Conservation (phyloP, 2,797 vertebrate genomes). For the Choloepus didactylus region DNA sequence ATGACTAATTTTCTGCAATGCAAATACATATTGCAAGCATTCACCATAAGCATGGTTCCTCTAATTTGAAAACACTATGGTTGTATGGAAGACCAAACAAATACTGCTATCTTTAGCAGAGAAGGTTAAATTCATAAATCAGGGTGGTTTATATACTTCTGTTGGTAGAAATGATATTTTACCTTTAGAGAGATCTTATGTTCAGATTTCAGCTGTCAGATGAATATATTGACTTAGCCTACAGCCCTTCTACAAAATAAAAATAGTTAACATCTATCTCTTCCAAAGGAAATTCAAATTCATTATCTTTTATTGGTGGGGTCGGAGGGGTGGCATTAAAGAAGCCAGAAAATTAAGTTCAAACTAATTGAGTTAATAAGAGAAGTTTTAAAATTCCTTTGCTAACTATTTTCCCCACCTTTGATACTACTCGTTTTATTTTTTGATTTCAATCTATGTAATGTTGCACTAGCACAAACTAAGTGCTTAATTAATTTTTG, state of each 20-base stretch:
- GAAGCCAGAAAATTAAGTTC: not conserved
- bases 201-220: slow-evolving; percentile 32
- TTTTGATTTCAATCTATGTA: slow-evolving; percentile 12
- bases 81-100: not conserved
- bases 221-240: slow-evolving; percentile 59
- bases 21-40: not conserved
- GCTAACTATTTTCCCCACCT: not conserved
- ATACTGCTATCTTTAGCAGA: not conserved
- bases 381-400: not conserved
- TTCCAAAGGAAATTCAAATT: not conserved
- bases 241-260: not conserved
- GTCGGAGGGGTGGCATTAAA: not conserved
- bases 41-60: not conserved
- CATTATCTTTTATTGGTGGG: not conserved
- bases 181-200: slow-evolving; percentile 55
- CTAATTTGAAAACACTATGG: not conserved
- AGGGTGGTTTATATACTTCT: slow-evolving; percentile 46
- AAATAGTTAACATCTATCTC: not conserved
- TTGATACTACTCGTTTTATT: not conserved
- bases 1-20: slow-evolving; percentile 59
- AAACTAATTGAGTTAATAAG: not conserved
- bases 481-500: not conserved
- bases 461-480: not conserved
- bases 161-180: slow-evolving; percentile 59
- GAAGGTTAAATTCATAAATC: slow-evolving; percentile 51